Conservation (phyloP, 1,140 invertebrate species). For the Cotesia glomerata region DNA sequence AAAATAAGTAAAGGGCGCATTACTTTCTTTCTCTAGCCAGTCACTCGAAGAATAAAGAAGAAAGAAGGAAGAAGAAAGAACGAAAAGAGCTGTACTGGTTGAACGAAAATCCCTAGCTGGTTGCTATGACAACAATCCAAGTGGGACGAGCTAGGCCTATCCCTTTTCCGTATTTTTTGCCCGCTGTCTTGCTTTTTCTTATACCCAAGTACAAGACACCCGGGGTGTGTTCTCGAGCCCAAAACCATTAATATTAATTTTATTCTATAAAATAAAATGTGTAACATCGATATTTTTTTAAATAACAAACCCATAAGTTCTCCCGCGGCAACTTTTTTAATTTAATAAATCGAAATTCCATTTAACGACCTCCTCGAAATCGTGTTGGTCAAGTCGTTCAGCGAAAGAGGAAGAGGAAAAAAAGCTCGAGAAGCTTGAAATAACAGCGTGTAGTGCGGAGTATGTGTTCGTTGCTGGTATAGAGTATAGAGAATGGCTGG, state of each 20-base stretch:
- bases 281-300: no score
- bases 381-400: neutral
- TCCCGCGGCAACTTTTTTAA: no score
- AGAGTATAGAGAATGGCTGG: neutral
- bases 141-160: conserved; percentile 24
- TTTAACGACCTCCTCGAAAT: neutral
- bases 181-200: neutral
- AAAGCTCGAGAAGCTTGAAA: conserved; percentile 14
- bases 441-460: neutral
- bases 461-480: neutral
- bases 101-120: conserved; percentile 24
- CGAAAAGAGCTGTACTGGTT: neutral
- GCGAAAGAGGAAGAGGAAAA: neutral
- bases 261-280: no score
- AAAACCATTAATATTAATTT: no score
- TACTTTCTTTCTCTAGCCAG: conserved; percentile 40
- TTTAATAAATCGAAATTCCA: neutral
- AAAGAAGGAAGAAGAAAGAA: no score
- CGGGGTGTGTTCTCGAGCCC: conserved; percentile 9
- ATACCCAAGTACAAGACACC: no score
- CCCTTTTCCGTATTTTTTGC: neutral
- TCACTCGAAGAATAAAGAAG: neutral
- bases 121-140: conserved; percentile 27
- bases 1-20: conserved; percentile 38
- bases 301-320: no score